A percentile compares a stretch with the other conserved stretches of the same genome.
Conservation (phyloP, 1,140 invertebrate species). For the Neodiprion fabricii region DNA sequence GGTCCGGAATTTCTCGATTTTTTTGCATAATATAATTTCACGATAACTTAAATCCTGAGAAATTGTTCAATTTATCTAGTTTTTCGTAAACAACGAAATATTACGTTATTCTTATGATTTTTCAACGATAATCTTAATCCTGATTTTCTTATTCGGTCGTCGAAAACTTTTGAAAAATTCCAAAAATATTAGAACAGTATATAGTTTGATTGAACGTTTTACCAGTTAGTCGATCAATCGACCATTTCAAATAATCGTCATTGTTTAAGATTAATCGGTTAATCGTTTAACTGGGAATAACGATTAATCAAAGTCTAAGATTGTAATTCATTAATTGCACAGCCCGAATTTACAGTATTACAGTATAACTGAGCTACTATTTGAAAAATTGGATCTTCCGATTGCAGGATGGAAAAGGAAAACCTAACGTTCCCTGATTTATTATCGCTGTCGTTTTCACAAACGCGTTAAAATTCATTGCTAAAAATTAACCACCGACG, state of each 20-base stretch:
- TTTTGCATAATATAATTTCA: neutral
- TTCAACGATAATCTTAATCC: neutral
- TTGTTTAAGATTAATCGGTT: no score
- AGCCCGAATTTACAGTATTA: no score
- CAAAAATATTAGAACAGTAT: no score
- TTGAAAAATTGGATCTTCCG: neutral
- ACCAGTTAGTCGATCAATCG: no score
- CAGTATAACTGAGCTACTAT: no score
- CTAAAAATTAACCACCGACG: neutral
- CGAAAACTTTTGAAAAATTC: no score
- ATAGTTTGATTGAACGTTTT: no score
- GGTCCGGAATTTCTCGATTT: neutral
- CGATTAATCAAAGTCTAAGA: no score
- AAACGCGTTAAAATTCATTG: neutral
- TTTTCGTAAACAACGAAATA: neutral
- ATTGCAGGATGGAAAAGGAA: neutral
- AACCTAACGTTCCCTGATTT: neutral
- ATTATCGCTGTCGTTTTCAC: neutral
- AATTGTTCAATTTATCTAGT: no score
- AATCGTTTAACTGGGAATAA: no score
- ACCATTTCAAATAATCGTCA: no score
- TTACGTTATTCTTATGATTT: neutral
- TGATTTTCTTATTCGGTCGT: neutral
- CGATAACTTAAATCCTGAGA: neutral
- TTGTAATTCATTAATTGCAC: no score